These are phyloP conservation scores for Athripsodes cinereus DNA, from an alignment of 2,888 invertebrate species.

Conservation along the genomic window DNA sequence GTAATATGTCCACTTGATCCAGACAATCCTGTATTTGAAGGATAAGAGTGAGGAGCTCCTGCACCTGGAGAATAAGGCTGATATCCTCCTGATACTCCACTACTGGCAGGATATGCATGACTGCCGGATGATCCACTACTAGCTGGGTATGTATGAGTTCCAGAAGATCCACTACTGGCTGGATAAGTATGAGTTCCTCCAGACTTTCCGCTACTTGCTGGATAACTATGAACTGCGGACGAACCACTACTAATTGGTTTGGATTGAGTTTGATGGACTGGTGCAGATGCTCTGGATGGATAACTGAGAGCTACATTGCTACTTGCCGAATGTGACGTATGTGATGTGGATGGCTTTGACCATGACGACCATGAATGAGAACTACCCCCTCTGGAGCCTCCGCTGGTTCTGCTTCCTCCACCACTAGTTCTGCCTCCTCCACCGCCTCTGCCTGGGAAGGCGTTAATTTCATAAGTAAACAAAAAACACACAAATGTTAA, in stretches of 20 bases:
- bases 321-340: background rate
- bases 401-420: conserved; percentile 3
- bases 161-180: background rate
- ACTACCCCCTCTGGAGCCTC: background rate
- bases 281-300: background rate
- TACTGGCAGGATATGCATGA: conserved; percentile 5
- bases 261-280: background rate
- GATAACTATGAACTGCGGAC: conserved; percentile 6
- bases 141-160: conserved; percentile 2
- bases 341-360: background rate
- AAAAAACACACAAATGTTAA: background rate
- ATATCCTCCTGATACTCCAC: conserved; percentile 7
- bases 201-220: background rate
- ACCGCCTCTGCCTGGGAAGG: background rate
- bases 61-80: background rate
- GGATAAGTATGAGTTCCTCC: background rate
- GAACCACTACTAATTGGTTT: conserved; percentile 10
- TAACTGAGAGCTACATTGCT: conserved; percentile 5
- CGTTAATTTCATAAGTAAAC: background rate
- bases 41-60: conserved; percentile 4
- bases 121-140: conserved; percentile 8
- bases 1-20: conserved; percentile 3
- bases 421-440: no score
- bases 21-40: background rate
- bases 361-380: background rate